Percentiles rank a stretch among this genome's conserved stretches.
Conservation (phyloP, 2,113 vertebrate genomes). For the Sus scrofa region T2T-Sscrofa CM000824.6:95101501-95102000, state of each 20-base stretch:
- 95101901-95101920: not conserved
- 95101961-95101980: not conserved
- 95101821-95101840: not conserved
- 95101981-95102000: not conserved
- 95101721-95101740: not conserved
- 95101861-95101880: not conserved
- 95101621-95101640: not conserved
- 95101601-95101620: not conserved
- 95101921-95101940: not conserved
- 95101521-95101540: not conserved
- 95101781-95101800: not conserved
- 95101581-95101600: not conserved
- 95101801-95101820: not conserved
- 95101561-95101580: not conserved
- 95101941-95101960: too few species aligned
- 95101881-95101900: not conserved
- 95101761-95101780: not conserved
- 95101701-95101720: not conserved
- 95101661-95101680: not conserved
- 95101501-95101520: too few species aligned
- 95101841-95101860: not conserved
- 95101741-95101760: rapidly evolving
- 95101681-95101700: not conserved
- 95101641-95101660: not conserved
- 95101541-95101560: not conserved